Conservation (phyloP, 2,888 invertebrate genomes). For the Lithophane socia region DNA sequence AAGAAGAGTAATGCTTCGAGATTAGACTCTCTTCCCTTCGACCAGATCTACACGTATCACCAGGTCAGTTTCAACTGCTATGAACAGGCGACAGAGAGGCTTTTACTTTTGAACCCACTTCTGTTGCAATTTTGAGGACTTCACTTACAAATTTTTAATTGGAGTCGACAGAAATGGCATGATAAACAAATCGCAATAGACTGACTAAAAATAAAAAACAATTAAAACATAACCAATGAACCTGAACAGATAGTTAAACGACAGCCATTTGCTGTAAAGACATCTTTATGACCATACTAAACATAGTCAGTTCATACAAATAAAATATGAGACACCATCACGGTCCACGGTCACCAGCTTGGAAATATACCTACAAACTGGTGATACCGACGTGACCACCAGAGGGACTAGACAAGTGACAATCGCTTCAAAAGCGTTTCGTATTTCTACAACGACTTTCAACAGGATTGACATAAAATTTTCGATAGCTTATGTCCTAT, state of each 20-base stretch:
- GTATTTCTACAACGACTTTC: too few relatives aligned
- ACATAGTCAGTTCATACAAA: background rate
- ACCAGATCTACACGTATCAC: conserved; percentile 74
- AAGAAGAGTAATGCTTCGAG: conserved; percentile 64
- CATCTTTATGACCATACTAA: background rate
- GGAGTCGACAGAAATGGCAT: background rate
- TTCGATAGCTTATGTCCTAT: too few relatives aligned
- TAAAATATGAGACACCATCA: background rate
- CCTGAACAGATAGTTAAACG: background rate
- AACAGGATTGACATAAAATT: too few relatives aligned
- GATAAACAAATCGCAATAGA: too few relatives aligned
- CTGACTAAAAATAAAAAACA: too few relatives aligned
- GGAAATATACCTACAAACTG: background rate
- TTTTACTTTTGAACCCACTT: background rate
- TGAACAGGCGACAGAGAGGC: background rate
- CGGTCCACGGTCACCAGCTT: background rate
- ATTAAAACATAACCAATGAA: background rate
- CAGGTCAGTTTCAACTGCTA: conserved; percentile 65
- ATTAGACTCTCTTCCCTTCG: conserved; percentile 70
- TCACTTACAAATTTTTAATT: background rate
- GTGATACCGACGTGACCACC: background rate
- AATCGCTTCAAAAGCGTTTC: too few relatives aligned
- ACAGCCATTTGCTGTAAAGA: background rate
- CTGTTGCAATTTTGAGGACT: background rate
- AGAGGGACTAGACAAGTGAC: too few relatives aligned